phyloP scores from a whole-genome alignment of 1,140 invertebrate genomes.

The Dendroctonus ponderosae region DNA sequence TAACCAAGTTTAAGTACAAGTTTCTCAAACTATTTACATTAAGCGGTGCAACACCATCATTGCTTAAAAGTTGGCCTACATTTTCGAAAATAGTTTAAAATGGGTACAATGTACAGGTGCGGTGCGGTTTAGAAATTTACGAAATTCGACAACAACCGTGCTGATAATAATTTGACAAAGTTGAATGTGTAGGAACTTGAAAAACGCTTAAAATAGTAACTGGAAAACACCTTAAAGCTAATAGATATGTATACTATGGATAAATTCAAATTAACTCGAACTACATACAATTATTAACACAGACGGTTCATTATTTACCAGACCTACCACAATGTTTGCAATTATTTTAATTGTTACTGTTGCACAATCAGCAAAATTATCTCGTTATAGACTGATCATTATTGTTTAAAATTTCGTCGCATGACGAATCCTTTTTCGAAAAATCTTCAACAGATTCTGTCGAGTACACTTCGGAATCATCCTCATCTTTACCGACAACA shows the following conservation, averaged over 20 bases:
- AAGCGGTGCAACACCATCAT: constrained; percentile 3
- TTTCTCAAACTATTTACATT: constrained; percentile 11
- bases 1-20: constrained; percentile 3
- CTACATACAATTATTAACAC: constrained; percentile 27
- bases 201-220: constrained; percentile 29
- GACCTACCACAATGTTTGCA: constrained; percentile 1
- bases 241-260: constrained; percentile 19
- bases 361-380: constrained; percentile 7
- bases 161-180: constrained; percentile 38
- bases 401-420: constrained; percentile 9
- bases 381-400: constrained; percentile 16
- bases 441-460: constrained; percentile 38
- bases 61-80: constrained; percentile 3
- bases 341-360: background rate
- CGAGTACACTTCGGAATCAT: constrained; percentile 53
- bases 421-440: background rate
- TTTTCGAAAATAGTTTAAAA: constrained; percentile 3
- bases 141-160: constrained; percentile 19
- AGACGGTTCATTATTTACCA: constrained; percentile 20
- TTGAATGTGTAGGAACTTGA: constrained; percentile 45
- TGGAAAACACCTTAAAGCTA: constrained; percentile 12
- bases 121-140: constrained; percentile 14
- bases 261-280: constrained; percentile 11
- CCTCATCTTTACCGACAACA: constrained; percentile 52
- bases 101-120: constrained; percentile 18